Percentiles rank a stretch among this genome's conserved stretches.
These are phyloP conservation scores for Coboldia fuscipes DNA, from an alignment of 1,140 invertebrate genomes.

Conservation along the genomic window DNA sequence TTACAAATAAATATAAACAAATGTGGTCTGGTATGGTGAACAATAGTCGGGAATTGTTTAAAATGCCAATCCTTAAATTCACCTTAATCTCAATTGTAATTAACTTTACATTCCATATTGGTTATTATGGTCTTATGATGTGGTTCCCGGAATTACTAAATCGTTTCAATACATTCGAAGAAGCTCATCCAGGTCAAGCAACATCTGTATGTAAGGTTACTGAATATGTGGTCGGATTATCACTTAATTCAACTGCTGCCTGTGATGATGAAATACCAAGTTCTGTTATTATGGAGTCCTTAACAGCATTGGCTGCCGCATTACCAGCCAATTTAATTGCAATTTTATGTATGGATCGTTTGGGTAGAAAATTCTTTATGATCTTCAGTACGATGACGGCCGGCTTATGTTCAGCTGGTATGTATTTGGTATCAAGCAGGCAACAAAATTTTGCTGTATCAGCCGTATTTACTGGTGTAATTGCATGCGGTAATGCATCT, in stretches of 20 bases:
- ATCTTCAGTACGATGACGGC: slow-evolving; percentile 75
- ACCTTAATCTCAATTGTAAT: slow-evolving; percentile 65
- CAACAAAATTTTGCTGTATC: slow-evolving; percentile 62
- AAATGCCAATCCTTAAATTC: slow-evolving; percentile 55
- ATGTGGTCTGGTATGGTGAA: slow-evolving; percentile 54
- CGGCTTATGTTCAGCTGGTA: slow-evolving; percentile 56
- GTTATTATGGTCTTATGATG: slow-evolving; percentile 77
- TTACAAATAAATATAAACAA: slow-evolving; percentile 32
- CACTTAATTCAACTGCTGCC: slow-evolving; percentile 28
- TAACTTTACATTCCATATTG: slow-evolving; percentile 75
- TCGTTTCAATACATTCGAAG: slow-evolving; percentile 57
- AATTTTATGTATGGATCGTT: slow-evolving; percentile 47
- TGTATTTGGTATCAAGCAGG: slow-evolving; percentile 67
- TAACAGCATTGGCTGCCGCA: slow-evolving; percentile 65
- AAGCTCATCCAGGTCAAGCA: slow-evolving; percentile 28
- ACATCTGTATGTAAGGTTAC: slow-evolving; percentile 59
- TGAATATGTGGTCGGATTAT: slow-evolving; percentile 43
- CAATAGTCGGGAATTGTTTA: slow-evolving; percentile 59
- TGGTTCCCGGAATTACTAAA: slow-evolving; percentile 82
- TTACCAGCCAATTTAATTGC: slow-evolving; percentile 67
- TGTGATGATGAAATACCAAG: slow-evolving; percentile 49
- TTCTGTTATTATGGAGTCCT: slow-evolving; percentile 61
- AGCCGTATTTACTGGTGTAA: slow-evolving; percentile 67
- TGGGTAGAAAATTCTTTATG: slow-evolving; percentile 75
- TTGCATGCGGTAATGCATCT: slow-evolving; percentile 71